These are phyloP conservation scores for Dryobota labecula DNA, from an alignment of 2,888 invertebrate species.

Conservation along the genomic window DNA sequence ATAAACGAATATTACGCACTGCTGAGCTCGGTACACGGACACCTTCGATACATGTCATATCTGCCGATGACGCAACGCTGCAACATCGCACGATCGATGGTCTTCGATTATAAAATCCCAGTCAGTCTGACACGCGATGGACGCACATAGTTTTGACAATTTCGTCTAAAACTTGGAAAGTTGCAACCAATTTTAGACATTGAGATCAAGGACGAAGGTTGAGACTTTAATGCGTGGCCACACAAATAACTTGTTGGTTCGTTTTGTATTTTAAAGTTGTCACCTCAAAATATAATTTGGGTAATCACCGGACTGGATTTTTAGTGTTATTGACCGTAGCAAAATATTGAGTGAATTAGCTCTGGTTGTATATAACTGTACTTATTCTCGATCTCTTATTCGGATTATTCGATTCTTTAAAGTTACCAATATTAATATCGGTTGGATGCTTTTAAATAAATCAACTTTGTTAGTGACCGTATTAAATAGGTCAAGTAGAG, in stretches of 20 bases:
- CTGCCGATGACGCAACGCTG: constrained; percentile 58
- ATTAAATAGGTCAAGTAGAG: constrained; percentile 56
- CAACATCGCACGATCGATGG: constrained; percentile 54
- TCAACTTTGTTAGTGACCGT: constrained; percentile 51
- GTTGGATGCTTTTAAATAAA: constrained; percentile 44
- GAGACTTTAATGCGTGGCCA: constrained; percentile 34
- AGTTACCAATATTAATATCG: constrained; percentile 33
- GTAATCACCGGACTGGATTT: constrained; percentile 37
- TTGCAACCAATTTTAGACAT: constrained; percentile 41
- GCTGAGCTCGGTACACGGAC: constrained; percentile 46
- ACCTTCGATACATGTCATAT: constrained; percentile 59
- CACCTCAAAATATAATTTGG: constrained; percentile 37
- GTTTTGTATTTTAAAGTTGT: constrained; percentile 37
- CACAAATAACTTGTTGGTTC: constrained; percentile 24
- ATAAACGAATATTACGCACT: constrained; percentile 51
- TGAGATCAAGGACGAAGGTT: constrained; percentile 43
- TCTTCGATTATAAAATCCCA: constrained; percentile 60
- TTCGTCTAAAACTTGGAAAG: constrained; percentile 40
- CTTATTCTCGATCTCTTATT: constrained; percentile 21
- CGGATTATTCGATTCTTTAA: constrained; percentile 15
- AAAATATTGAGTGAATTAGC: constrained; percentile 39
- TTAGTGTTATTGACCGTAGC: constrained; percentile 44
- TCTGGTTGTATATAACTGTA: constrained; percentile 48
- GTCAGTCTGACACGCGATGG: constrained; percentile 45
- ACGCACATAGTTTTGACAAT: constrained; percentile 37